Conservation (phyloP, 2,888 invertebrate species). For the Mylabris sibirica region DNA sequence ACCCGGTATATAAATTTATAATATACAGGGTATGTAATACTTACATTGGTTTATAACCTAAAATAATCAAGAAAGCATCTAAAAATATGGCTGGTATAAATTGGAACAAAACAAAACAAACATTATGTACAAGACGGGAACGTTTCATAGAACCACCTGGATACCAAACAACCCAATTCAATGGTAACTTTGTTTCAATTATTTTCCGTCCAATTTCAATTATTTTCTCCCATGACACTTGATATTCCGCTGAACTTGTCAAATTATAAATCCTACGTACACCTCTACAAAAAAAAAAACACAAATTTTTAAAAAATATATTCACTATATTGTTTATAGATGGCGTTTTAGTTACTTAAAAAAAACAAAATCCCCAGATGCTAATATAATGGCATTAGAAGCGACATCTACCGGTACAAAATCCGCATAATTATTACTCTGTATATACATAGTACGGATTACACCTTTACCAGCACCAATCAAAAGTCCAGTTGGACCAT, state of each 20-base stretch:
- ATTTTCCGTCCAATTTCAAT: slow-evolving; percentile 82
- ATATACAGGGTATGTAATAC: no score
- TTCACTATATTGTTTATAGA: neutral
- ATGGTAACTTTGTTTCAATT: slow-evolving; percentile 78
- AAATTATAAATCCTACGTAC: slow-evolving; percentile 71
- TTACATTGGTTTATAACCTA: slow-evolving; percentile 90
- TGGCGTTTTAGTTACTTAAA: slow-evolving; percentile 60
- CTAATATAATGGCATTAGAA: slow-evolving; percentile 72
- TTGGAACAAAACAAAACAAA: slow-evolving; percentile 88
- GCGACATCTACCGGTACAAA: slow-evolving; percentile 83
- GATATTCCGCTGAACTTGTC: slow-evolving; percentile 81
- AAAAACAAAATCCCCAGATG: slow-evolving; percentile 64
- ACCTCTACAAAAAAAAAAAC: slow-evolving; percentile 14
- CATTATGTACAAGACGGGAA: slow-evolving; percentile 77
- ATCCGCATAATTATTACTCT: slow-evolving; percentile 79
- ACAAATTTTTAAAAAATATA: slow-evolving; percentile 14
- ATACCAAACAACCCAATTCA: slow-evolving; percentile 85
- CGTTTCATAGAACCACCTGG: slow-evolving; percentile 90
- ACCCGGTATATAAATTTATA: no score
- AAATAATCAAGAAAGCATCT: slow-evolving; percentile 77
- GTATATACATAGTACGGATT: slow-evolving; percentile 86
- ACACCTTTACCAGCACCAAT: slow-evolving; percentile 89
- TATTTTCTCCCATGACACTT: slow-evolving; percentile 88
- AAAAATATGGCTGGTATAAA: slow-evolving; percentile 88
- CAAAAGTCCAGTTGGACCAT: slow-evolving; percentile 87